Base-by-base conservation (phyloP, 2,888 invertebrate genomes). In the Lissocephala sabroskyi region DNA sequence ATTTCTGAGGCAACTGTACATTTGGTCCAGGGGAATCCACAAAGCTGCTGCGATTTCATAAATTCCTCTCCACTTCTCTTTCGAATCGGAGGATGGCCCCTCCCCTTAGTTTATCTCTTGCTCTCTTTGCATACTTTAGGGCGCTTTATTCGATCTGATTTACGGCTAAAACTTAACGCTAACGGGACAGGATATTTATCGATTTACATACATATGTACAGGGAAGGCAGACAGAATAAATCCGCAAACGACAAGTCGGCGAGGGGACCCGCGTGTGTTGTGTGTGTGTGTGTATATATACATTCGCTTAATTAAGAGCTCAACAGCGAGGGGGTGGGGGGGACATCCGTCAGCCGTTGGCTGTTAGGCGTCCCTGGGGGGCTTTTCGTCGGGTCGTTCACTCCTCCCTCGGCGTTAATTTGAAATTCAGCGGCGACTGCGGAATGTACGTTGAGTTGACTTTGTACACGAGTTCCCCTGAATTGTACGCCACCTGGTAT, bases 391-490 rank as follows among this genome's bases (percentile, higher is more conserved):
- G 7, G 23, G 23, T 5, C 13, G 28, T 13, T 63, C 70, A 84
- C 47, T 76, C 79, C 10, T 81, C 64, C 57, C 85, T 77, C 46
- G 83, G 83, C 40, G 84, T 86, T 59, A 91, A 83, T 75, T 88
- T 89, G 79, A 92, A 92, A 82, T 88, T 89, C 51, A 92, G 82
- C 30, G 92, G 91, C 66, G 92, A 90, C 71, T 88, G 87, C 10
- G 92, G 90, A 50, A 91, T 89, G 74, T 92, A 92, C 37, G 92
- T 92, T 45, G 92, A 91, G 56, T 89, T 90, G 47, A 91, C 90
- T 81, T 90, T 89, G 81, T 91, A 91, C 13, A 88, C 88, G 61
- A 92, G 83, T 55, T 90, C 88, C 13, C 87, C 88, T 71, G 91
- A 87, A 60, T 88, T 86, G 87, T 91, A 92, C 60, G 89, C 87